Evolutionary conservation across 1,140 invertebrate species (phyloP).

Genomic region (Papilio xuthus): DNA sequence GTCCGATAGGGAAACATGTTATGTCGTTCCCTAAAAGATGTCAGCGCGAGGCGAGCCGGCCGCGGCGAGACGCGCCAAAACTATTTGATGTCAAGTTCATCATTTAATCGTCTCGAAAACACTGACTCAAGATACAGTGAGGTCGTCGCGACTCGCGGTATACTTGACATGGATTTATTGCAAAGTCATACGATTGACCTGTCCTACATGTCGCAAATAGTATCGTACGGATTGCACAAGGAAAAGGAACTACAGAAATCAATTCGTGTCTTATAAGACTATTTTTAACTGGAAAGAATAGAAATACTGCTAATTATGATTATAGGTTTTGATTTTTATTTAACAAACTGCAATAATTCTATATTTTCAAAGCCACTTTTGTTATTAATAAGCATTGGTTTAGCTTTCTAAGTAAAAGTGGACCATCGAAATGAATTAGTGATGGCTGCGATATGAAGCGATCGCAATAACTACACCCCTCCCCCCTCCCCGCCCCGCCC

Average conservation of each 20-base stretch:
- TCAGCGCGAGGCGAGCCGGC: background rate
- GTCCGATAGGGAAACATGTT: background rate
- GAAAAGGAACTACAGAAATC: background rate
- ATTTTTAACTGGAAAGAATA: background rate
- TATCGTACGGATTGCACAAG: background rate
- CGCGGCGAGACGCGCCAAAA: background rate
- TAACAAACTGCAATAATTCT: background rate
- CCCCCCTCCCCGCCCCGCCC: no score
- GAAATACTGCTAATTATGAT: background rate
- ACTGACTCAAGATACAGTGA: background rate
- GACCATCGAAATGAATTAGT: constrained; percentile 5
- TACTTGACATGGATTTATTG: constrained; percentile 14
- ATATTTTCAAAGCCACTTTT: background rate
- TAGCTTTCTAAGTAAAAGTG: constrained; percentile 10
- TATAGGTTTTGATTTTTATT: background rate
- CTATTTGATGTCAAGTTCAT: constrained; percentile 15
- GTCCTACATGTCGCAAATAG: background rate
- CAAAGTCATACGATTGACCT: background rate
- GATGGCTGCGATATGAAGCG: background rate
- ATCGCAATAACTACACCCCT: background rate
- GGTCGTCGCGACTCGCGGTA: background rate
- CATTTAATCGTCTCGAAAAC: constrained; percentile 2
- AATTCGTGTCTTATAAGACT: background rate
- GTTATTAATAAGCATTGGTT: background rate
- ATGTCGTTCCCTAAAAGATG: background rate